phyloP scores from a whole-genome alignment of 23 tunicate species.

The Halocynthia aurantium region DNA sequence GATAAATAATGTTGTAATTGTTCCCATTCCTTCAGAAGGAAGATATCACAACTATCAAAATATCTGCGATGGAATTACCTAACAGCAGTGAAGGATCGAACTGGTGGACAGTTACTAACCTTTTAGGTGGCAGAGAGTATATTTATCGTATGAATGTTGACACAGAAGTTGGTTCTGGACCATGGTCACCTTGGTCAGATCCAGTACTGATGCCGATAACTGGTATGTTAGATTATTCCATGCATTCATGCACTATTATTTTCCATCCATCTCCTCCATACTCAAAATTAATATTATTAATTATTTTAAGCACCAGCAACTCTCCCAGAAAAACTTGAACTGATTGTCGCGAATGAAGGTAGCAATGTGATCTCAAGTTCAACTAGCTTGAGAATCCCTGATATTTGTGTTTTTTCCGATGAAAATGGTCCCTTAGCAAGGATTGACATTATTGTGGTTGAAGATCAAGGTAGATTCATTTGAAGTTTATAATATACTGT shows the following conservation, averaged over 20 bases:
- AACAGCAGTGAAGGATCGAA: not conserved
- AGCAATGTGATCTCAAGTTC: too few species aligned
- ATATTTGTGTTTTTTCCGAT: slow-evolving; percentile 58
- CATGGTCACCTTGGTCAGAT: slow-evolving; percentile 54
- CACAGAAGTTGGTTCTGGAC: slow-evolving; percentile 63
- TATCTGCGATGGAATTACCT: slow-evolving; percentile 5
- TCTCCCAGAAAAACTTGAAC: too few species aligned
- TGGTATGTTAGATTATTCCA: slow-evolving; percentile 14
- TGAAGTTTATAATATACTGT: not conserved
- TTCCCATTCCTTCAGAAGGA: slow-evolving; percentile 3
- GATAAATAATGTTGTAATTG: too few species aligned
- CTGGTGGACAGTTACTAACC: slow-evolving; percentile 20
- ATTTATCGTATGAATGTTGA: slow-evolving; percentile 42
- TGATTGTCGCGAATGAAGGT: too few species aligned
- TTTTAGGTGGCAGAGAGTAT: slow-evolving; percentile 57
- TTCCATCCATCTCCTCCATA: not conserved
- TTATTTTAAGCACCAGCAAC: too few species aligned
- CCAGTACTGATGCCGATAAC: slow-evolving; percentile 29
- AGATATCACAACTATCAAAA: not conserved
- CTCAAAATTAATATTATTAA: too few species aligned
- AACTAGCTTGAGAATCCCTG: slow-evolving; percentile 2
- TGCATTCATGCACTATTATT: not conserved
- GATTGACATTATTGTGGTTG: slow-evolving; percentile 52
- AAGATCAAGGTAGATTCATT: slow-evolving; percentile 40
- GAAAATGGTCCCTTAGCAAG: slow-evolving; percentile 44